Evolutionary conservation across 2,797 vertebrate genomes (phyloP), one percentile per base, ranked within the genome.

Genomic region (Melanotaenia parkinsoni): DNA sequence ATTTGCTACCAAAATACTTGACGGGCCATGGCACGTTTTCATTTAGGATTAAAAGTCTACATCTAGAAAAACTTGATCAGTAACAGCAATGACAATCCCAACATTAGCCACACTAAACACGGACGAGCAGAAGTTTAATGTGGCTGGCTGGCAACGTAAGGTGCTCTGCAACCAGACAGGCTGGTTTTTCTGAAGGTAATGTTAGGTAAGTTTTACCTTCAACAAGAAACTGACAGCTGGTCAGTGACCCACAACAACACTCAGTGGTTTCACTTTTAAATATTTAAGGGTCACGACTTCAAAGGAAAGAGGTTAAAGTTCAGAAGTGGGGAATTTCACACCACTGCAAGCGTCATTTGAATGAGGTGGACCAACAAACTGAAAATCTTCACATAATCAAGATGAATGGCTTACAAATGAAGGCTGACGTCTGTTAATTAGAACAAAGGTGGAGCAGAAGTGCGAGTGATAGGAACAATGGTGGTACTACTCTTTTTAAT

Each of bases 171-270:
- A 91, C 85, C 67, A 60, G 90, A 88, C 56, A 11, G 81, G 84
- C 89, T 82, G 86, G 89, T 92, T 93, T 81, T 63, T 24, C 56
- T 62, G 37, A 74, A 59, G 32, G 32, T 33, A 33, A 33, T 33
- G 32, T 33, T 33, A 8, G 32, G 22, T 56, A 38, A 61, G 5
- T 58, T 81, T 82, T 68, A 74, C 81, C 86, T 70, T 80, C 28
- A 54, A 45, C 64, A n/a, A 70, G 69, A 77, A 72, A 59, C n/a
- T 0, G 3, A 76, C 80, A 71, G 73, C 43, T 35, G 26, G 26
- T 67, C 63, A 67, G n/a, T 57, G 67, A 86, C 28, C 62, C 10
- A 14, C 4, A 14, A 56, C 60, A 37, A 32, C 40, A 18, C 22
- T 37, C 32, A 51, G 12, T 1, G 0, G 6, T 72, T 79, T 59